Conservation (phyloP, 2,113 vertebrate genomes). For the Chloebia gouldiae region DNA sequence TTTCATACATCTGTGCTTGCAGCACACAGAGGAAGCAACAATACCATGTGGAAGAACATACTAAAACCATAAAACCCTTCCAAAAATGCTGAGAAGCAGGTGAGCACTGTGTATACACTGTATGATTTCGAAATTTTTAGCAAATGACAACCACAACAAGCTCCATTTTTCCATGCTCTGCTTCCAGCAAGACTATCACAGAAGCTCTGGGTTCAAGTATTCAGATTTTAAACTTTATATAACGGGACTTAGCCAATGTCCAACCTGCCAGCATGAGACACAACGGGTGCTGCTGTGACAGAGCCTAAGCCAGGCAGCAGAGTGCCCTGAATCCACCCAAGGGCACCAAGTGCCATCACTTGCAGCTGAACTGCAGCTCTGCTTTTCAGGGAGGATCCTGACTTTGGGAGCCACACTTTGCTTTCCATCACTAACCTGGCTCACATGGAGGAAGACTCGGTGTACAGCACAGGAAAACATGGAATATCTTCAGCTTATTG, state of each 20-base stretch:
- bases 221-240: neutral
- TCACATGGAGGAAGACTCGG: neutral
- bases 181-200: neutral
- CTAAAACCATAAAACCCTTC: neutral
- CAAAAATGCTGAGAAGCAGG: neutral
- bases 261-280: neutral
- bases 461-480: neutral
- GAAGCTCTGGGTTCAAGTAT: neutral
- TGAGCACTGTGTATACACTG: neutral
- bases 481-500: neutral
- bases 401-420: neutral
- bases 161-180: neutral
- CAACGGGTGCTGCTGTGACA: neutral
- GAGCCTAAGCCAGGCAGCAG: neutral
- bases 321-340: neutral
- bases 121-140: neutral
- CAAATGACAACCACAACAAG: neutral
- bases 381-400: accelerated
- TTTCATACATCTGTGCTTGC: neutral
- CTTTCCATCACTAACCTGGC: neutral
- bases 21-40: neutral
- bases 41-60: neutral
- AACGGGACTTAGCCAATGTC: neutral
- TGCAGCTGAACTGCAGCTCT: neutral
- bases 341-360: neutral